A percentile compares a stretch with the other conserved stretches of the same genome.
phyloP scores from a whole-genome alignment of 2,113 vertebrate species.

The Amblyopsis rosae region DNA sequence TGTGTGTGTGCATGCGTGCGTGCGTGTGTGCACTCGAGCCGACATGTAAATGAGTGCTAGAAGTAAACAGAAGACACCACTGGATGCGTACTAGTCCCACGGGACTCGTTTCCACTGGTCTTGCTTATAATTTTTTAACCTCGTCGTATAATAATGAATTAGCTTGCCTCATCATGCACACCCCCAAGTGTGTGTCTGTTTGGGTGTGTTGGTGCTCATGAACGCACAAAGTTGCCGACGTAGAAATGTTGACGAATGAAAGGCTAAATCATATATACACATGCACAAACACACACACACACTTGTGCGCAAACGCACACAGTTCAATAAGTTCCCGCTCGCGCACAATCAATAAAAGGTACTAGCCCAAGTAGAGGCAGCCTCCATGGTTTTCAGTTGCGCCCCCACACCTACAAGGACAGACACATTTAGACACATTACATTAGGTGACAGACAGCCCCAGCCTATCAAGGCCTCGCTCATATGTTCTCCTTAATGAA shows the following conservation, averaged over 20 bases:
- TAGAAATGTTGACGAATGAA: no score
- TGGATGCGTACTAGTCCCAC: constrained; percentile 36
- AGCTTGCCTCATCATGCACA: background rate
- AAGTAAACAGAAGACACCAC: constrained; percentile 57
- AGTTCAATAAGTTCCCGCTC: background rate
- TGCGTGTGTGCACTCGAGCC: constrained; percentile 41
- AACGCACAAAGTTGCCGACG: no score
- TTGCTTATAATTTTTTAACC: constrained; percentile 29
- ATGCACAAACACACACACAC: background rate
- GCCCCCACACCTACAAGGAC: constrained; percentile 52
- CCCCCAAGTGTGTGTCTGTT: no score
- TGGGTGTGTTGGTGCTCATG: no score
- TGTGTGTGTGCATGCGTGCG: constrained; percentile 42
- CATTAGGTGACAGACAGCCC: constrained; percentile 39
- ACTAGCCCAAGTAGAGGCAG: constrained; percentile 31
- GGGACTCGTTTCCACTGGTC: constrained; percentile 38
- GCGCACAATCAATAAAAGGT: constrained; percentile 41
- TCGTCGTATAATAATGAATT: constrained; percentile 42
- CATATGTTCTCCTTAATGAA: constrained; percentile 48
- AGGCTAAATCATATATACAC: no score
- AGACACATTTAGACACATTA: constrained; percentile 49
- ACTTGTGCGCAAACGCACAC: constrained; percentile 4
- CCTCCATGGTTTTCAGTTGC: constrained; percentile 38
- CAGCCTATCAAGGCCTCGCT: constrained; percentile 50
- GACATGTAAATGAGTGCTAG: constrained; percentile 46